A percentile compares a stretch with the other conserved stretches of the same genome.
These are phyloP conservation scores for Oriolus oriolus DNA, from an alignment of 2,113 vertebrate genomes.

Conservation along the genomic window DNA sequence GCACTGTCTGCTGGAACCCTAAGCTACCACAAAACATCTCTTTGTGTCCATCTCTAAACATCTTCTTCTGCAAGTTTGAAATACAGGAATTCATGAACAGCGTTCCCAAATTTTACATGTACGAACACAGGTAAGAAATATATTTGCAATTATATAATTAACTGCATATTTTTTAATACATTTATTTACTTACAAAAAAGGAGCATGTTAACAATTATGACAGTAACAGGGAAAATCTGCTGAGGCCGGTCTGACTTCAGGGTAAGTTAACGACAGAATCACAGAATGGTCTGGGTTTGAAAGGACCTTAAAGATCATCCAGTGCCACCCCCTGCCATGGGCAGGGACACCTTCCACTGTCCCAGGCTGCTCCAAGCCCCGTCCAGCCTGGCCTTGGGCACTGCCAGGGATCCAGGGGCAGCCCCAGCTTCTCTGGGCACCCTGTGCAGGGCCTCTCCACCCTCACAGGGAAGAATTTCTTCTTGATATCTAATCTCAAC, in stretches of 20 bases:
- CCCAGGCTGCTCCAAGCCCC: not conserved
- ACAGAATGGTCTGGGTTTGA: not conserved
- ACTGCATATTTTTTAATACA: not conserved
- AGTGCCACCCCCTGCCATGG: too few relatives aligned
- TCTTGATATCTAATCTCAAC: not conserved
- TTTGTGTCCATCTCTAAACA: not conserved
- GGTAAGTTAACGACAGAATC: not conserved
- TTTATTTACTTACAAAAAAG: not conserved
- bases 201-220: not conserved
- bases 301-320: fast-evolving
- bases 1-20: not conserved
- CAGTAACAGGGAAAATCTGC: not conserved
- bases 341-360: not conserved
- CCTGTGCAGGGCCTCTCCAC: not conserved
- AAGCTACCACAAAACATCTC: not conserved
- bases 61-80: not conserved
- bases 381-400: fast-evolving
- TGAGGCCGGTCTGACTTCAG: not conserved
- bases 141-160: not conserved
- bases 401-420: not conserved
- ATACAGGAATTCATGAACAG: fast-evolving
- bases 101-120: fast-evolving
- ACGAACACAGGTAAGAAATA: fast-evolving
- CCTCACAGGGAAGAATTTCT: fast-evolving
- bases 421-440: not conserved